phyloP scores from a whole-genome alignment of 2,888 invertebrate species.

The Cephalotes varians region DNA sequence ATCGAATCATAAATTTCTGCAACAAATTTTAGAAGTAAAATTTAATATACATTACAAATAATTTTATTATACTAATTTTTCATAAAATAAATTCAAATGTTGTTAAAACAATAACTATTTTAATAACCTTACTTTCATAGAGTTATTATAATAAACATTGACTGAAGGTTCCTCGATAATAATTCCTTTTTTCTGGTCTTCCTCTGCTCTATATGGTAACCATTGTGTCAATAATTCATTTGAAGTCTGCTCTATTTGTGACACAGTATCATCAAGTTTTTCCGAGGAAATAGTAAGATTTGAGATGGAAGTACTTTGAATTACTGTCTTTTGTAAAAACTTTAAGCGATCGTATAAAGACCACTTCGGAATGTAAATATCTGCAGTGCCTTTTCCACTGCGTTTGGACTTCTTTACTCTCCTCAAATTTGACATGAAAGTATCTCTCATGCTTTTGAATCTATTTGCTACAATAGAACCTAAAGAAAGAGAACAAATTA shows the following conservation, averaged over 20 bases:
- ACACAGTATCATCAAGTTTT: background rate
- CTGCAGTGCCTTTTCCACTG: background rate
- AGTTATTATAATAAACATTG: background rate
- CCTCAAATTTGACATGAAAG: constrained; percentile 1
- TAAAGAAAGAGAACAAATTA: background rate
- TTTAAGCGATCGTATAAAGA: background rate
- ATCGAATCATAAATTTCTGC: background rate
- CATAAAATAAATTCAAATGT: background rate
- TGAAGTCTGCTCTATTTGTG: background rate
- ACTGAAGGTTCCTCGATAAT: background rate
- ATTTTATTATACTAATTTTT: constrained; percentile 4
- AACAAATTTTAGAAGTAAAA: background rate
- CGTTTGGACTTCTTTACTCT: background rate
- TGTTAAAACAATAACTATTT: background rate
- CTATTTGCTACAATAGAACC: background rate
- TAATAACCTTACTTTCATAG: background rate
- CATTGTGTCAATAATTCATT: background rate
- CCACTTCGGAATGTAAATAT: constrained; percentile 1
- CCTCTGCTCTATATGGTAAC: background rate
- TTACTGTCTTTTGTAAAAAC: background rate
- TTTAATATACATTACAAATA: background rate
- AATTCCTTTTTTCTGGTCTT: background rate
- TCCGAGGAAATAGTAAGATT: background rate
- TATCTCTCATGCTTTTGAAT: constrained; percentile 6
- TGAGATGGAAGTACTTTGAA: background rate